Evolutionary conservation across 2,888 invertebrate species (phyloP).

Genomic region (Oscheius sp.): DNA sequence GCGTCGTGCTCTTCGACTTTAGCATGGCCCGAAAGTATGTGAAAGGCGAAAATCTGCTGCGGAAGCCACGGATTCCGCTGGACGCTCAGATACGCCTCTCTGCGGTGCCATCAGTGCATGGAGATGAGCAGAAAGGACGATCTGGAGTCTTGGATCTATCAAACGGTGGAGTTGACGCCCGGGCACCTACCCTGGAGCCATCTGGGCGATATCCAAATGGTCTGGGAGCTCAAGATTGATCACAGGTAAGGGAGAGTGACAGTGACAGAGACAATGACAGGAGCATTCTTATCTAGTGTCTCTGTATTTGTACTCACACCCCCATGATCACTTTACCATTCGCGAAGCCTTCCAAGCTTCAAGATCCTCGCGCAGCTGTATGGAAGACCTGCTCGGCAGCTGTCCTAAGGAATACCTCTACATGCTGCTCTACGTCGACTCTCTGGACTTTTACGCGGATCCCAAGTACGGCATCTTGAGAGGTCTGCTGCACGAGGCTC

Average conservation of each 20-base stretch:
- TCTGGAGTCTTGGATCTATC: conserved; percentile 63
- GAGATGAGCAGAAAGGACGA: conserved; percentile 65
- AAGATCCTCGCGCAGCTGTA: background rate
- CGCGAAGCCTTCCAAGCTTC: no score
- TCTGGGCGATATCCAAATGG: background rate
- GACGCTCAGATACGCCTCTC: conserved; percentile 47
- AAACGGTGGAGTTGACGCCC: conserved; percentile 29
- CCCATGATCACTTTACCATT: no score
- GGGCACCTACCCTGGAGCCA: conserved; percentile 16
- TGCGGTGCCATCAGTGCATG: conserved; percentile 53
- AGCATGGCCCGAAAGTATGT: conserved; percentile 51
- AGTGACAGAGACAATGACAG: no score
- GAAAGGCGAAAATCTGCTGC: conserved; percentile 32
- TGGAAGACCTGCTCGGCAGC: conserved; percentile 56
- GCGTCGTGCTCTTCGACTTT: conserved; percentile 62
- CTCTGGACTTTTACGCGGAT: conserved; percentile 56
- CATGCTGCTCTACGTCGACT: conserved; percentile 47
- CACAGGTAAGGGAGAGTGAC: background rate
- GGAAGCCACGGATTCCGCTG: conserved; percentile 49
- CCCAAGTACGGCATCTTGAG: conserved; percentile 60
- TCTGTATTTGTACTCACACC: no score
- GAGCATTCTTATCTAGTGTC: no score
- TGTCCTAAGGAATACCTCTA: conserved; percentile 63
- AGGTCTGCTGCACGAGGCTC: conserved; percentile 41
- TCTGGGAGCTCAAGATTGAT: background rate